Percentiles rank a stretch among this genome's conserved stretches.
Evolutionary conservation across 2,888 invertebrate genomes (phyloP).

Genomic region (Hololepta plana): DNA sequence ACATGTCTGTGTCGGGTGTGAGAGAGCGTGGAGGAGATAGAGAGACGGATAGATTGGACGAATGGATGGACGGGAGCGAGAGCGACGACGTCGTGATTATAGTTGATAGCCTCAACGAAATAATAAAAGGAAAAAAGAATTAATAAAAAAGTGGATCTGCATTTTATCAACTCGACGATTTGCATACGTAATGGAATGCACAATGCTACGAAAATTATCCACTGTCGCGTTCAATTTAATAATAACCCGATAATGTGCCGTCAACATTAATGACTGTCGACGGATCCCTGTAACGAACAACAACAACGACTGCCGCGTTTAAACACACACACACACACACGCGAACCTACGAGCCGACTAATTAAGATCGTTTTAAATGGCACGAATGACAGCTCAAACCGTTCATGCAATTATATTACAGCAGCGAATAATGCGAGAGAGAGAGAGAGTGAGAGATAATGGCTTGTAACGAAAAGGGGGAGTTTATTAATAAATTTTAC

Average conservation of each 20-base stretch:
- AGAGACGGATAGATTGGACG: no score
- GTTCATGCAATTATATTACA: no score
- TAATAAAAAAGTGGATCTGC: conserved; percentile 23
- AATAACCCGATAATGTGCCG: conserved; percentile 13
- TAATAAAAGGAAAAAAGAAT: background rate
- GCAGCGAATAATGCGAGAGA: no score
- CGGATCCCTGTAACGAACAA: no score
- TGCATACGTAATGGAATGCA: conserved; percentile 22
- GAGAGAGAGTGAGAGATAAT: no score
- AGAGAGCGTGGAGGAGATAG: no score
- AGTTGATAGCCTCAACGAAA: conserved; percentile 17
- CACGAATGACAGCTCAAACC: conserved; percentile 18
- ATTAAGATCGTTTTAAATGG: conserved; percentile 21
- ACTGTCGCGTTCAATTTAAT: conserved; percentile 15
- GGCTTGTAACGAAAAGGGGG: no score
- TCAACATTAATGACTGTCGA: conserved; percentile 14
- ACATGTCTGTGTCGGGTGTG: conserved; percentile 27
- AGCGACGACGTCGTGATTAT: conserved; percentile 21
- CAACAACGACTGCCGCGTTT: no score
- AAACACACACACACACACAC: no score
- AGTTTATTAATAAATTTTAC: no score
- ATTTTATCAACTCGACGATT: conserved; percentile 24
- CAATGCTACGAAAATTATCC: conserved; percentile 16
- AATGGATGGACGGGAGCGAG: conserved; percentile 20
- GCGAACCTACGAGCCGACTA: conserved; percentile 15